Percentiles rank a stretch among this genome's conserved stretches.
These are phyloP conservation scores for Triplophysa bombifrons DNA, from an alignment of 2,797 vertebrate genomes.

Conservation along the genomic window DNA sequence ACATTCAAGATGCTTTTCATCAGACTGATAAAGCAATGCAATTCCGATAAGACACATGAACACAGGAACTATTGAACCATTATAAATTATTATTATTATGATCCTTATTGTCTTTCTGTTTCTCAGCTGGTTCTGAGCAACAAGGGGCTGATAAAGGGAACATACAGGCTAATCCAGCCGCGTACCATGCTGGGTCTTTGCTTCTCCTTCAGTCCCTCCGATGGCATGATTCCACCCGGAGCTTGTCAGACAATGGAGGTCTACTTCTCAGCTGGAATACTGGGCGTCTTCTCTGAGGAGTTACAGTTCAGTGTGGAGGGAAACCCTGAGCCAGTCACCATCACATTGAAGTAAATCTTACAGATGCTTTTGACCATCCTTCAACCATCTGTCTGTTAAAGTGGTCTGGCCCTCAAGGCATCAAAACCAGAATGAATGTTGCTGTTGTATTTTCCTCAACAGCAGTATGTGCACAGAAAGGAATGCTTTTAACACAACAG, in stretches of 20 bases:
- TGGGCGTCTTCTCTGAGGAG: slow-evolving; percentile 82
- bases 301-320: slow-evolving; percentile 77
- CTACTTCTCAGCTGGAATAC: slow-evolving; percentile 72
- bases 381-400: not conserved
- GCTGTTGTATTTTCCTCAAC: not conserved
- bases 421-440: not conserved
- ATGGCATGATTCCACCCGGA: slow-evolving; percentile 76
- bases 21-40: no score
- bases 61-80: not conserved
- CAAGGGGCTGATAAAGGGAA: slow-evolving; percentile 80
- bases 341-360: slow-evolving; percentile 72
- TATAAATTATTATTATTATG: not conserved
- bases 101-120: slow-evolving; percentile 4
- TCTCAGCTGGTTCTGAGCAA: slow-evolving; percentile 80
- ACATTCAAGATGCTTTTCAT: no score
- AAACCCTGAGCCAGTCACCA: slow-evolving; percentile 67
- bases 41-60: no score
- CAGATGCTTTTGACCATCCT: not conserved
- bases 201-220: slow-evolving; percentile 79
- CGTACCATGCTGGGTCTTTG: slow-evolving; percentile 71
- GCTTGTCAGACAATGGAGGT: slow-evolving; percentile 75
- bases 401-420: not conserved
- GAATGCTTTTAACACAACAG: no score
- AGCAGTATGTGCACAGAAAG: not conserved
- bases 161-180: slow-evolving; percentile 72